Base-by-base conservation (phyloP, 2,113 vertebrate genomes). In the Gila orcuttii region DNA sequence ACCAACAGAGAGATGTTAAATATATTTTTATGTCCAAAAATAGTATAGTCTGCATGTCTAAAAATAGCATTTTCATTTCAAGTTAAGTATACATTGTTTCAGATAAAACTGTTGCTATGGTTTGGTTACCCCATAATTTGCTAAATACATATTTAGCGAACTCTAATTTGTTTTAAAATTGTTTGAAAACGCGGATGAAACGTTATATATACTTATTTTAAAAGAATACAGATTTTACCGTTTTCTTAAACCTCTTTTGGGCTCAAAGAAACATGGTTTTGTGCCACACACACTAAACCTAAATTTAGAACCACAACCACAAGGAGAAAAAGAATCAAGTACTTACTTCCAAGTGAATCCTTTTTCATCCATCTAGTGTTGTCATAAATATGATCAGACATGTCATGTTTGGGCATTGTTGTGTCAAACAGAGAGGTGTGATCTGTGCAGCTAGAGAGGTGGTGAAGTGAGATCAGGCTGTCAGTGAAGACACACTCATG, bases 321-420 rank as follows among this genome's bases (percentile, higher is more conserved):
- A 47, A 50, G 2, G n/a, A 45, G n/a, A 17, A 47, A 25, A 75
- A 3, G 5, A 75, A 47, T n/a, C 17, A 50, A 81, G 62, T 2
- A 81, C 79, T 64, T 64, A 81, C 79, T 25, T 66, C 25, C 25
- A 50, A 17, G 17, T 47, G n/a, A 47, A 6, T 66, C 39, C 42
- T 68, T 81, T 31, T 81, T 68, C 79, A 23, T 81, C 39, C 60
- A 68, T 25, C 6, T 31, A 42, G 25, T 50, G 79, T 81, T 81
- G 15, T 21, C 60, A 81, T 81, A 81, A 64, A 81, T 39, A 81
- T 66, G 79, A 6, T 81, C 60, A 31, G 39, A 81, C 23, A 68
- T 66, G 42, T 81, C 42, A 31, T 25, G 10, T 42, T 31, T 81
- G 15, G 0, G 9, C 79, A 81, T 81, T 66, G 21, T 3, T 80